Conservation (phyloP, 2,113 vertebrate species). For the Quiscalus mexicanus region DNA sequence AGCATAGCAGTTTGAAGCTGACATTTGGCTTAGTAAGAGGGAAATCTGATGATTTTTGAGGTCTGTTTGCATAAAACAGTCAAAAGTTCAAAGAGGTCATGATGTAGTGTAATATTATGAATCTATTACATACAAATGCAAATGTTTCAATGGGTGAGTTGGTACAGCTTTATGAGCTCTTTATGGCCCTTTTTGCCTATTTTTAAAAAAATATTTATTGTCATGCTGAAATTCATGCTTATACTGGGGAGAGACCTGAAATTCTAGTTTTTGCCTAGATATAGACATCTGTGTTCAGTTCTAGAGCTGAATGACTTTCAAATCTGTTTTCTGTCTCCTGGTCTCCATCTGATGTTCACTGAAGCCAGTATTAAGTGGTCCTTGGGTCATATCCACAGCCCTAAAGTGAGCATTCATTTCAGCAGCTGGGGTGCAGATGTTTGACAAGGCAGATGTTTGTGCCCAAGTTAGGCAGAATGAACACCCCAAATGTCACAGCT, state of each 20-base stretch:
- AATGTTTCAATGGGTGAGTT: not conserved
- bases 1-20: not conserved
- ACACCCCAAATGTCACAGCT: not conserved
- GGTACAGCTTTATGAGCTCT: not conserved
- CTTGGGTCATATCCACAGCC: not conserved
- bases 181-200: not conserved
- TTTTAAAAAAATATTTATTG: not conserved
- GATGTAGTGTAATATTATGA: not conserved
- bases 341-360: not conserved
- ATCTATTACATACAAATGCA: not conserved
- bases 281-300: not conserved
- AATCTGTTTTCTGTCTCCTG: not conserved
- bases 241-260: not conserved
- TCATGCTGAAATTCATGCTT: not conserved
- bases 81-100: not conserved
- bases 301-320: not conserved
- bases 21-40: not conserved
- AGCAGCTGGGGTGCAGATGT: fast-evolving
- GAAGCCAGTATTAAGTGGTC: not conserved
- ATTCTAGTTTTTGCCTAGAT: not conserved
- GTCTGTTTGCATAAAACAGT: not conserved
- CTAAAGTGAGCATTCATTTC: not conserved
- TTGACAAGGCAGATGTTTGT: not conserved
- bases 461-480: not conserved
- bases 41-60: not conserved